These are phyloP conservation scores for Mesoligia furuncula DNA, from an alignment of 2,888 invertebrate species.

Conservation along the genomic window DNA sequence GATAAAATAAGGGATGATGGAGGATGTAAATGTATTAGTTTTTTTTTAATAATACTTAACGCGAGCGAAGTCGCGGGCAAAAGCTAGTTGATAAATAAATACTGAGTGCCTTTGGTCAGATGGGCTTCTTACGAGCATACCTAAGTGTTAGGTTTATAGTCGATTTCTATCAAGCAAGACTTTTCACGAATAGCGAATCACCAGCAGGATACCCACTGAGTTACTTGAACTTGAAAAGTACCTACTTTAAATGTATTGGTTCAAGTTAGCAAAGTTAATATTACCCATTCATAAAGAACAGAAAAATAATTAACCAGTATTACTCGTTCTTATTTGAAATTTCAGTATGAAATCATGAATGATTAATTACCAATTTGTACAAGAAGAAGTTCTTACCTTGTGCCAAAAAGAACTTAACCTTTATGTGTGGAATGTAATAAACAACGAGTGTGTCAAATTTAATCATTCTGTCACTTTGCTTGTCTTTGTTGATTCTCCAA, in stretches of 20 bases:
- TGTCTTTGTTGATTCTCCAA: slow-evolving; percentile 53
- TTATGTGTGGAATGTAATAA: slow-evolving; percentile 42
- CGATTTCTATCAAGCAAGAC: background rate
- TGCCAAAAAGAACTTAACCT: slow-evolving; percentile 25
- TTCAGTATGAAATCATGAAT: slow-evolving; percentile 10
- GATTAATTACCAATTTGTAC: slow-evolving; percentile 11
- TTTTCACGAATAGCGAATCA: background rate
- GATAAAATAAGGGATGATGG: no score
- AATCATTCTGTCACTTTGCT: slow-evolving; percentile 45
- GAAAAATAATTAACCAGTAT: background rate
- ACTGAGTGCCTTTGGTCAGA: background rate
- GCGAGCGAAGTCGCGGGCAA: no score
- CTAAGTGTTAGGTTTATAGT: background rate
- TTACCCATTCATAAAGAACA: background rate
- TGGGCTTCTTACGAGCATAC: background rate
- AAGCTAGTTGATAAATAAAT: background rate
- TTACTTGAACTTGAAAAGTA: no score
- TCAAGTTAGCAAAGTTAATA: no score
- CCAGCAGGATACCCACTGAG: background rate
- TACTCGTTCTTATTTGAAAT: background rate
- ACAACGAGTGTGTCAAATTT: slow-evolving; percentile 43
- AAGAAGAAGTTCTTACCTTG: slow-evolving; percentile 14
- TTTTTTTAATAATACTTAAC: no score
- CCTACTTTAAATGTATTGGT: no score
- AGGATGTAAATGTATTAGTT: no score